Conservation (phyloP, 2,888 invertebrate species). For the Chironomus riparius region DNA sequence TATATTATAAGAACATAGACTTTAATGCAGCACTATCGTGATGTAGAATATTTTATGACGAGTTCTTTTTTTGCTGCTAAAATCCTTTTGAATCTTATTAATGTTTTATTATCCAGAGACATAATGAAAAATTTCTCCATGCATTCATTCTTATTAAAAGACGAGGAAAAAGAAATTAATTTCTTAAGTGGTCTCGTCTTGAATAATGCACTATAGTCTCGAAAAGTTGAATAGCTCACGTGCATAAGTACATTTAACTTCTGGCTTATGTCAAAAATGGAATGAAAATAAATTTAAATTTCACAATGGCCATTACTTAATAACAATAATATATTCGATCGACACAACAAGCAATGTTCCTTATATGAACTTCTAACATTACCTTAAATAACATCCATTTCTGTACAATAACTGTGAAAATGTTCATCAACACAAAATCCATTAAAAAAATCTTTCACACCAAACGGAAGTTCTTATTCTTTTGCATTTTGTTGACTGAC, state of each 20-base stretch:
- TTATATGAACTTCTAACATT: not conserved
- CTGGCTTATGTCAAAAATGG: not conserved
- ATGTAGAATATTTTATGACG: not conserved
- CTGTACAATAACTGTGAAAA: slow-evolving; percentile 18
- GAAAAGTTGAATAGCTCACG: not conserved
- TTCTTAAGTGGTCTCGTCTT: not conserved
- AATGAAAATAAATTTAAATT: not conserved
- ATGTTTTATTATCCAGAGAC: no score
- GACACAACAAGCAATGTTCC: not conserved
- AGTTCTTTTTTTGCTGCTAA: not conserved
- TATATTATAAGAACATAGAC: no score
- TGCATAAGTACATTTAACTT: not conserved
- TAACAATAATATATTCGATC: no score
- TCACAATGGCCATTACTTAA: not conserved
- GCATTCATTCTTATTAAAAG: no score
- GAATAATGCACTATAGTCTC: not conserved
- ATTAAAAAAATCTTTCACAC: not conserved
- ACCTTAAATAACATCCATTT: not conserved
- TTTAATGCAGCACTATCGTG: no score
- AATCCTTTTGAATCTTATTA: not conserved
- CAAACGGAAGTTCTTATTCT: slow-evolving; percentile 24
- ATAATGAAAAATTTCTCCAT: no score
- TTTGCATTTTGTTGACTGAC: slow-evolving; percentile 14
- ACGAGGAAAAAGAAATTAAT: no score
- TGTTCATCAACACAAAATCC: not conserved